A percentile compares a stretch with the other conserved stretches of the same genome.
These are phyloP conservation scores for Vesta saturnalis DNA, from an alignment of 2,888 invertebrate genomes.

Conservation along the genomic window DNA sequence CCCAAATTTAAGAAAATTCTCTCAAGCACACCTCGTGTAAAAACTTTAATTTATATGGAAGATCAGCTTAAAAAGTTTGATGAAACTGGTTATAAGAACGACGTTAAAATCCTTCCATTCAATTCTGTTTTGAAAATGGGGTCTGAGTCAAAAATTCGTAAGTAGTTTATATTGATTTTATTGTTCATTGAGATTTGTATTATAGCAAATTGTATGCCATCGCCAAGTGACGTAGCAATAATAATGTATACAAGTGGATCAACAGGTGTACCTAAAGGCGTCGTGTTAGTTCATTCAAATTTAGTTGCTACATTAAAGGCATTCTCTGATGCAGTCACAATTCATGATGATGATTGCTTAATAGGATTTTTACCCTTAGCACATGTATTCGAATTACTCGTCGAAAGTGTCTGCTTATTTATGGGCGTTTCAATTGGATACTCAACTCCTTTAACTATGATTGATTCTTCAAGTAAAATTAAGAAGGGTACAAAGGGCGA, in stretches of 20 bases:
- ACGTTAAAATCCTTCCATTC: conserved; percentile 79
- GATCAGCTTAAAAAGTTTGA: conserved; percentile 83
- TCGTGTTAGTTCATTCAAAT: conserved; percentile 83
- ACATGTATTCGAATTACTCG: conserved; percentile 95
- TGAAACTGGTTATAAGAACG: conserved; percentile 74
- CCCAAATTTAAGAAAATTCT: conserved; percentile 89
- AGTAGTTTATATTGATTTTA: conserved; percentile 53
- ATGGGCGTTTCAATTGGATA: conserved; percentile 95
- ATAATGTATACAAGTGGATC: conserved; percentile 99
- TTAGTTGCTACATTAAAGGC: conserved; percentile 82
- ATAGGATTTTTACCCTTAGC: conserved; percentile 97
- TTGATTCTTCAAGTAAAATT: conserved; percentile 94
- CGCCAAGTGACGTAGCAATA: conserved; percentile 85
- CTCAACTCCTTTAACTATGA: conserved; percentile 93
- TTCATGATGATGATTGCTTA: conserved; percentile 80
- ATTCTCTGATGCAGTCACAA: conserved; percentile 81
- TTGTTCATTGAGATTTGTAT: conserved; percentile 40
- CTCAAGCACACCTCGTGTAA: conserved; percentile 76
- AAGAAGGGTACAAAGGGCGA: conserved; percentile 96
- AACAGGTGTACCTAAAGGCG: conserved; percentile 95
- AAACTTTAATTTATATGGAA: conserved; percentile 87
- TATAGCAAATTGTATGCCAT: conserved; percentile 71
- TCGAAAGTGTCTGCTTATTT: conserved; percentile 85
- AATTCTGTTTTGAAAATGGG: conserved; percentile 71
- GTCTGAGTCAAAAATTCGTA: conserved; percentile 64